Conservation (phyloP, 2,113 vertebrate species). For the Sakesphorus luctuosus region DNA sequence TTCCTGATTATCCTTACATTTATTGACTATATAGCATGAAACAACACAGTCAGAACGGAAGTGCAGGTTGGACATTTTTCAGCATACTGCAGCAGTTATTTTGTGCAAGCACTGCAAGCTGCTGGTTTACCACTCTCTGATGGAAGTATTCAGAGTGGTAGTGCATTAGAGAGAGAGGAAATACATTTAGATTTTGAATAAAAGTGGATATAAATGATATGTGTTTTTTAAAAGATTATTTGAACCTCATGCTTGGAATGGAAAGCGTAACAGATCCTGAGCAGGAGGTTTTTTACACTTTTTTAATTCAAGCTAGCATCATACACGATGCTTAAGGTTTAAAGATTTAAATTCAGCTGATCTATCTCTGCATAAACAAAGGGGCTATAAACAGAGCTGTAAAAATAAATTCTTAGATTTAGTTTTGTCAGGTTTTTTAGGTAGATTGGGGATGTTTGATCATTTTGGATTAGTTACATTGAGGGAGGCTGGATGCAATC, state of each 20-base stretch:
- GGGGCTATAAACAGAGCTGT: neutral
- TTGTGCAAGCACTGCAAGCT: slow-evolving; percentile 71
- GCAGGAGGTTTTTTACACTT: neutral
- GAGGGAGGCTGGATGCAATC: neutral
- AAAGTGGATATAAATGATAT: slow-evolving; percentile 32
- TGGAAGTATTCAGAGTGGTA: slow-evolving; percentile 30
- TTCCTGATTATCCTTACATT: slow-evolving; percentile 40
- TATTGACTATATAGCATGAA: slow-evolving; percentile 47
- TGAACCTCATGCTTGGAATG: neutral
- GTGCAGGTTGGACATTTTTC: slow-evolving; percentile 58
- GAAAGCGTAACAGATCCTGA: neutral
- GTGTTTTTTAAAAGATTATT: slow-evolving; percentile 9
- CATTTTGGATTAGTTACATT: neutral
- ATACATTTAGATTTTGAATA: slow-evolving; percentile 57
- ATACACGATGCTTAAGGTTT: neutral
- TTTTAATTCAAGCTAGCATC: neutral
- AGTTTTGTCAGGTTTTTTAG: neutral
- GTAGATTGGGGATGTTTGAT: neutral
- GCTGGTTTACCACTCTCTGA: slow-evolving; percentile 55
- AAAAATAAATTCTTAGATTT: neutral
- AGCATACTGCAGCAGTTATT: slow-evolving; percentile 65
- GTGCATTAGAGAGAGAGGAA: slow-evolving; percentile 27
- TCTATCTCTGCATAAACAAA: slow-evolving; percentile 12
- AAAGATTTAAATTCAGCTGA: slow-evolving; percentile 43
- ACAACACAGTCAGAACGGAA: neutral